Conservation (phyloP, 2,888 invertebrate genomes). For the Zygogramma bicolorata region DNA sequence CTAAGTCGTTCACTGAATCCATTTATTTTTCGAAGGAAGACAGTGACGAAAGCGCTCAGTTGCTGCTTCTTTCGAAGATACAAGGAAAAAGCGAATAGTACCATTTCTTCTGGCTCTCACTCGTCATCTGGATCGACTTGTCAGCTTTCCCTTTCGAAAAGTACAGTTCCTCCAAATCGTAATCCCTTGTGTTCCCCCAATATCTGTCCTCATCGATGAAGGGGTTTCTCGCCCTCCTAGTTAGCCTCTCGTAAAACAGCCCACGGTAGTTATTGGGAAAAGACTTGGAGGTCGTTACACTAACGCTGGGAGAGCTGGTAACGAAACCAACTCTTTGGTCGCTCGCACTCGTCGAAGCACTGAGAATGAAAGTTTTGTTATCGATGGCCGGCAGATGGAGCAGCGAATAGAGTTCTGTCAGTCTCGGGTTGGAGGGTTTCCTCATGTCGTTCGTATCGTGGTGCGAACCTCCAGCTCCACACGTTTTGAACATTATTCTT, state of each 20-base stretch:
- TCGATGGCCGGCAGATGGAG: slow-evolving; percentile 5
- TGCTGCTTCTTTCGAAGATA: not conserved
- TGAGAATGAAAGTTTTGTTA: not conserved
- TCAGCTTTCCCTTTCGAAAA: slow-evolving; percentile 9
- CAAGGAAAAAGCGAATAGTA: slow-evolving; percentile 23
- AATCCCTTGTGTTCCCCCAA: not conserved
- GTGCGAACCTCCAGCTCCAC: not conserved
- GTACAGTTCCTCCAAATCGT: slow-evolving; percentile 24
- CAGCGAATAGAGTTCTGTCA: slow-evolving; percentile 26
- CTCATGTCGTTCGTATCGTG: not conserved
- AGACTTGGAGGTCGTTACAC: slow-evolving; percentile 22
- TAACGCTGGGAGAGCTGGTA: not conserved
- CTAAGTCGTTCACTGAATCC: not conserved
- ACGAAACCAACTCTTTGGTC: not conserved
- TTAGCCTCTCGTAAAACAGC: too few species aligned
- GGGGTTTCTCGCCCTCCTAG: too few species aligned
- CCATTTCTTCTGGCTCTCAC: slow-evolving; percentile 13
- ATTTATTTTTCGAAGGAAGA: slow-evolving; percentile 14
- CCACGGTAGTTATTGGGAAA: not conserved
- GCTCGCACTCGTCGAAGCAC: not conserved
- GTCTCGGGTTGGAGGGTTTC: not conserved
- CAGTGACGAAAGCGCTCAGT: not conserved
- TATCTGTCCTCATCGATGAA: not conserved
- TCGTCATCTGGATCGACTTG: slow-evolving; percentile 7
- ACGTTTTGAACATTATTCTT: slow-evolving; percentile 42